phyloP scores from a whole-genome alignment of 2,113 vertebrate species.

The Istiophorus platypterus region DNA sequence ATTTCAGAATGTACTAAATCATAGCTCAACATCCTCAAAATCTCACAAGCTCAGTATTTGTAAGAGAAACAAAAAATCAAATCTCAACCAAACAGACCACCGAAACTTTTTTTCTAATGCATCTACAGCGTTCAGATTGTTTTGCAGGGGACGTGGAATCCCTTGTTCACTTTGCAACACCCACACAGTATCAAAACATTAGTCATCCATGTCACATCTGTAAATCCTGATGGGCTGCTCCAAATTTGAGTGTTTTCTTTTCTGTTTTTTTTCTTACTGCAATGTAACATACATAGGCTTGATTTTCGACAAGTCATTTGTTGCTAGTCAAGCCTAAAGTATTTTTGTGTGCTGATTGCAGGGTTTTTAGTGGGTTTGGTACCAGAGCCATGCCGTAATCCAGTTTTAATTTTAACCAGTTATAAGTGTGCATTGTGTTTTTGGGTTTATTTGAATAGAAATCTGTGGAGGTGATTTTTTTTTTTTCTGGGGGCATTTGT shows the following conservation, averaged over 20 bases:
- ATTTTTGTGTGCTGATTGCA: neutral
- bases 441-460: neutral
- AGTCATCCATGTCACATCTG: constrained; percentile 62
- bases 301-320: constrained; percentile 54
- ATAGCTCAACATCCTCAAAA: neutral
- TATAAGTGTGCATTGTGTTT: neutral
- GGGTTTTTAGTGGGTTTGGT: constrained; percentile 17
- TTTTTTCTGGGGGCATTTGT: constrained; percentile 16
- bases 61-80: neutral
- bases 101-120: constrained; percentile 27
- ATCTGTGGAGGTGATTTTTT: neutral
- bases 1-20: neutral
- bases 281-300: neutral
- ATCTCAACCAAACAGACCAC: constrained; percentile 4
- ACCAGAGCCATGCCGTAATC: neutral
- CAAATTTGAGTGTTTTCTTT: constrained; percentile 35
- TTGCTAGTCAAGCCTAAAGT: neutral
- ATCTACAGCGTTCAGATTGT: constrained; percentile 16
- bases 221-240: constrained; percentile 39
- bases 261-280: neutral
- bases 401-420: neutral
- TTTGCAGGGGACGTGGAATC: constrained; percentile 54
- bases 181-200: constrained; percentile 61
- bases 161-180: constrained; percentile 46
- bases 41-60: neutral